Percentiles rank a stretch among this genome's conserved stretches.
These are phyloP conservation scores for Pteronura brasiliensis DNA, from an alignment of 2,113 vertebrate genomes.

Conservation along the genomic window DNA sequence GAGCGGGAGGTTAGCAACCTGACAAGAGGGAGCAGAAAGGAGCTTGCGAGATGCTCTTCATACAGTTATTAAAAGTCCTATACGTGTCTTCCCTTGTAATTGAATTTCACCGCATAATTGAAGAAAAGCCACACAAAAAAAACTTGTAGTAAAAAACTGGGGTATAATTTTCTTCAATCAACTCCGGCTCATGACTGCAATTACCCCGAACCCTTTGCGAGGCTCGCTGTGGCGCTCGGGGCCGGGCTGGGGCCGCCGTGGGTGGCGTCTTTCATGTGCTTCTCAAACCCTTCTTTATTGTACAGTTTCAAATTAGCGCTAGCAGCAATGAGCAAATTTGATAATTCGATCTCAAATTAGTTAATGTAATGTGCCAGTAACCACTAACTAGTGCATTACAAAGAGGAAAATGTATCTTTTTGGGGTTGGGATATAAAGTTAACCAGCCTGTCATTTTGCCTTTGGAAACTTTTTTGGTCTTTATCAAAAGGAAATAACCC, in stretches of 20 bases:
- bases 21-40: background rate
- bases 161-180: constrained; percentile 98
- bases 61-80: constrained; percentile 66
- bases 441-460: constrained; percentile 78
- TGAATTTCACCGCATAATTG: constrained; percentile 74
- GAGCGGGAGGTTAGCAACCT: background rate
- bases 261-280: constrained; percentile 88
- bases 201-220: constrained; percentile 91
- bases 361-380: constrained; percentile 87
- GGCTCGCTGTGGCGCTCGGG: constrained; percentile 85
- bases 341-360: constrained; percentile 93
- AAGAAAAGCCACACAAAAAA: constrained; percentile 75
- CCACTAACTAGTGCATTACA: constrained; percentile 82
- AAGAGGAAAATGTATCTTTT: constrained; percentile 82
- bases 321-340: constrained; percentile 93
- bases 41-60: constrained; percentile 8
- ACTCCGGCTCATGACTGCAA: constrained; percentile 93
- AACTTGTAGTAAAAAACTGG: constrained; percentile 81
- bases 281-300: constrained; percentile 89
- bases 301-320: constrained; percentile 90
- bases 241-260: constrained; percentile 84
- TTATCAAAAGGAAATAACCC: constrained; percentile 69
- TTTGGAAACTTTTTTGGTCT: constrained; percentile 75
- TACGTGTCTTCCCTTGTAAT: constrained; percentile 68
- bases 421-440: constrained; percentile 77